phyloP scores from a whole-genome alignment of 30 jellyfish, hydroid and myxozoan genomes.

The Pelagia noctiluca region DNA sequence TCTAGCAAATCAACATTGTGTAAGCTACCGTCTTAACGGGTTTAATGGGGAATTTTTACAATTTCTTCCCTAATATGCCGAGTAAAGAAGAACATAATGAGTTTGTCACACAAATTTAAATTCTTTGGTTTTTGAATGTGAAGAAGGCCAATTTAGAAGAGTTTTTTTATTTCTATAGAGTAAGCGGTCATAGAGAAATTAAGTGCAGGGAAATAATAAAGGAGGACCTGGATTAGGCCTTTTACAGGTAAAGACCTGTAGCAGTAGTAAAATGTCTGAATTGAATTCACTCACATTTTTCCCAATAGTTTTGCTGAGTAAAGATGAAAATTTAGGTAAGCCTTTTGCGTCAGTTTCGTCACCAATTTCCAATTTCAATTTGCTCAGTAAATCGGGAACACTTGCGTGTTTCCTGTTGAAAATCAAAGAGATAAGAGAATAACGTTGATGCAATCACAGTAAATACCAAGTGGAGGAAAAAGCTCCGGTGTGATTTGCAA shows the following conservation, averaged over 20 bases:
- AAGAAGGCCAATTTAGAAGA: too few relatives aligned
- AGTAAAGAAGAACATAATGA: too few relatives aligned
- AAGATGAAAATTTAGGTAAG: constrained; percentile 22
- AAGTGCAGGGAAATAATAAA: not conserved
- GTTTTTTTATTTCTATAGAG: too few relatives aligned
- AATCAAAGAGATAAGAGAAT: not conserved
- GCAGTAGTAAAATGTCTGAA: not conserved
- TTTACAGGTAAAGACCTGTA: not conserved
- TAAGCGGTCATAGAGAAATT: too few relatives aligned
- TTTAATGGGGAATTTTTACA: too few relatives aligned
- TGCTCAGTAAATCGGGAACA: constrained; percentile 56
- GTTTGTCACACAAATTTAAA: too few relatives aligned
- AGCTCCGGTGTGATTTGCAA: not conserved
- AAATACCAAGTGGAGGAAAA: not conserved
- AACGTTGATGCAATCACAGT: not conserved
- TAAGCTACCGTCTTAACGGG: too few relatives aligned
- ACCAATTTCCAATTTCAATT: constrained; percentile 28
- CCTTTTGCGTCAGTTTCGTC: constrained; percentile 37
- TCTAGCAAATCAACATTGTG: too few relatives aligned
- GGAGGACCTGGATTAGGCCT: not conserved
- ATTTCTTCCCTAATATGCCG: too few relatives aligned
- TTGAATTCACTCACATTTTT: constrained; percentile 21
- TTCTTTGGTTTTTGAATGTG: too few relatives aligned
- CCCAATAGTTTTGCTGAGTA: constrained; percentile 30
- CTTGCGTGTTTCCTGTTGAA: constrained; percentile 56